Conservation (phyloP, 1,140 invertebrate genomes). For the Spodoptera frugiperda region DNA sequence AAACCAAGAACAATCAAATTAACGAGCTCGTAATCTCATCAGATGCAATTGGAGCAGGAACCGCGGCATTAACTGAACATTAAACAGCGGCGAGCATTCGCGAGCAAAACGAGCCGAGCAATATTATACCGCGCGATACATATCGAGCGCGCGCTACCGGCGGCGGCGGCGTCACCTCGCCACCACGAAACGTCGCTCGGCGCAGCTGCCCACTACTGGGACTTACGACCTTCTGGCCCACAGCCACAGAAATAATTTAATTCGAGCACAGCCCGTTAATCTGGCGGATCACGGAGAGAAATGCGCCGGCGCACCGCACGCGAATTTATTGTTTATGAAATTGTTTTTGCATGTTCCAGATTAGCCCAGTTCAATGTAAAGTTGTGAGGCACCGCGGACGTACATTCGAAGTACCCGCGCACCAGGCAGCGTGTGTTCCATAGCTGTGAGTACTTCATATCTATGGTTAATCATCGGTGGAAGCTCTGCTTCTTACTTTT, state of each 20-base stretch:
- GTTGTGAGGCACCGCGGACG: too few relatives aligned
- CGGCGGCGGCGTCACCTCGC: not conserved
- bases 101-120: slow-evolving; percentile 9
- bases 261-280: slow-evolving; percentile 44
- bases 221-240: slow-evolving; percentile 10
- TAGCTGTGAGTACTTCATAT: too few relatives aligned
- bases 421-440: too few relatives aligned
- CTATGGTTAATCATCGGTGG: too few relatives aligned
- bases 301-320: slow-evolving; percentile 39
- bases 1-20: slow-evolving; percentile 44
- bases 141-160: slow-evolving; percentile 46
- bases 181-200: slow-evolving; percentile 10
- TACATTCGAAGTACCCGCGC: too few relatives aligned
- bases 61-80: slow-evolving; percentile 8
- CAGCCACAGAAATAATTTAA: slow-evolving; percentile 24
- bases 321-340: slow-evolving; percentile 49
- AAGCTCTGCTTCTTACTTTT: too few relatives aligned
- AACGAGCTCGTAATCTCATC: slow-evolving; percentile 27
- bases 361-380: slow-evolving; percentile 33
- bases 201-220: not conserved
- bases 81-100: slow-evolving; percentile 17
- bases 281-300: slow-evolving; percentile 47
- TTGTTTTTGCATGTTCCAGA: slow-evolving; percentile 46
- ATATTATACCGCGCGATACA: slow-evolving; percentile 49
- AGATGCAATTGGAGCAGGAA: slow-evolving; percentile 35